Percentiles rank a stretch among this genome's conserved stretches.
phyloP scores from a whole-genome alignment of 2,113 vertebrate species.

The Urocolius indicus region DNA sequence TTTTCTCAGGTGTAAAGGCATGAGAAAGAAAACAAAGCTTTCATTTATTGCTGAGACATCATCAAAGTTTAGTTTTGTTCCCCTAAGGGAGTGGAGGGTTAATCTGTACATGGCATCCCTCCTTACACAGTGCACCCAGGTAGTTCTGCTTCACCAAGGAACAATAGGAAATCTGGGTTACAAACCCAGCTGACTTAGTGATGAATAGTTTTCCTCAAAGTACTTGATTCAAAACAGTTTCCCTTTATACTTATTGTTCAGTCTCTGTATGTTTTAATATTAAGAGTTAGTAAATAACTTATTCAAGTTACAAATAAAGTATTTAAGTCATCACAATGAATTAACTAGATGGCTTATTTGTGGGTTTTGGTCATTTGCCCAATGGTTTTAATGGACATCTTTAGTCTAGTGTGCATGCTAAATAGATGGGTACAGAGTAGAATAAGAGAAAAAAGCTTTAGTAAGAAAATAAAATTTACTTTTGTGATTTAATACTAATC shows the following conservation, averaged over 20 bases:
- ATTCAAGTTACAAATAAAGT: neutral
- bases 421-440: neutral
- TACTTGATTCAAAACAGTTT: neutral
- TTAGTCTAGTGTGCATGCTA: neutral
- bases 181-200: neutral
- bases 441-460: slow-evolving; percentile 19
- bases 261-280: neutral
- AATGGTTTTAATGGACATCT: neutral
- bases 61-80: neutral
- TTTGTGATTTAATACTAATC: slow-evolving; percentile 72
- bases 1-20: neutral
- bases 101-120: neutral
- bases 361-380: neutral
- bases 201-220: neutral
- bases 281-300: neutral
- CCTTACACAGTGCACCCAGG: neutral
- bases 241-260: neutral
- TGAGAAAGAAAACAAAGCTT: neutral
- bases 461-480: slow-evolving; percentile 62
- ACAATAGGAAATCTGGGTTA: neutral
- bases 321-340: neutral
- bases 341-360: neutral
- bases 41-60: neutral
- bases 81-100: neutral
- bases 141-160: neutral